Conservation (phyloP, 1,140 invertebrate species). For the Macrocentrus cingulum region DNA sequence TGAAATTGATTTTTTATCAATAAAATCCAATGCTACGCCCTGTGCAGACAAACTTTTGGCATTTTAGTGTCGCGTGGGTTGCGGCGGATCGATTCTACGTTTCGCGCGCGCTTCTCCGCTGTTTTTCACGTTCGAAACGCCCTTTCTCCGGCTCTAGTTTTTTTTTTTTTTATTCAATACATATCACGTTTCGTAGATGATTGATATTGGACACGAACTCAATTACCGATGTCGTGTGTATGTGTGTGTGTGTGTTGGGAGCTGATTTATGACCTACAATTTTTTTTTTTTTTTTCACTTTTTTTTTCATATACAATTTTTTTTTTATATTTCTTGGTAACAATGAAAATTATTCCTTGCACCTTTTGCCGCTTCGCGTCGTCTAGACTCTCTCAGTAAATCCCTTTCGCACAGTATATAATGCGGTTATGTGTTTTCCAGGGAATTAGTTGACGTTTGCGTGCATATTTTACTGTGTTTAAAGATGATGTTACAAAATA, state of each 20-base stretch:
- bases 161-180: not conserved
- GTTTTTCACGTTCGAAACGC: not conserved
- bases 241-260: too few species aligned
- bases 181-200: not conserved
- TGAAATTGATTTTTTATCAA: too few species aligned
- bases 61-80: constrained; percentile 29
- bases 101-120: constrained; percentile 28
- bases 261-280: too few species aligned
- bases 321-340: constrained; percentile 3
- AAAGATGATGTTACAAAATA: not conserved
- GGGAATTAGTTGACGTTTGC: constrained; percentile 14
- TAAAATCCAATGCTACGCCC: constrained; percentile 18
- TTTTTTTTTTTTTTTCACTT: not conserved
- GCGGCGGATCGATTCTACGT: constrained; percentile 30
- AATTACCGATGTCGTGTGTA: too few species aligned
- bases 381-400: constrained; percentile 16
- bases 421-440: constrained; percentile 6
- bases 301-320: not conserved
- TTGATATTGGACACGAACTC: too few species aligned
- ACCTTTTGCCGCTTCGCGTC: not conserved
- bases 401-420: constrained; percentile 5
- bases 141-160: not conserved
- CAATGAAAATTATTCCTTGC: not conserved
- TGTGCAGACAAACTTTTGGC: constrained; percentile 17
- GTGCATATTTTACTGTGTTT: constrained; percentile 2